Evolutionary conservation across 2,113 vertebrate species (phyloP).

Genomic region (Tringa solitaria): DNA sequence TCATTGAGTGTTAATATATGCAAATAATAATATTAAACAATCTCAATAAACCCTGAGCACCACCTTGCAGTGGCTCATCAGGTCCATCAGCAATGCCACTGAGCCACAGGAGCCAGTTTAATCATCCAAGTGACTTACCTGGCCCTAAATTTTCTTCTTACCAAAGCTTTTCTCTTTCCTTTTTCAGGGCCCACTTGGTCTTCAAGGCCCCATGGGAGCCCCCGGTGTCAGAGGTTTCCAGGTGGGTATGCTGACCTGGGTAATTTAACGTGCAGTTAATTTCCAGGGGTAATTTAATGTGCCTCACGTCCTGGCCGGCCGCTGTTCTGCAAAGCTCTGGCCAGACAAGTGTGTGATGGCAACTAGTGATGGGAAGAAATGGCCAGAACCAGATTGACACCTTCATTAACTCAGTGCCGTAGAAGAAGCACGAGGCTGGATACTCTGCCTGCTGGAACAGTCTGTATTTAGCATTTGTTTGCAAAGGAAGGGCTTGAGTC

Average conservation of each 20-base stretch:
- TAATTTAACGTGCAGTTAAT: accelerated
- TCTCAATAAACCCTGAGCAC: background rate
- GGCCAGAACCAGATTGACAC: background rate
- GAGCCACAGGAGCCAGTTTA: background rate
- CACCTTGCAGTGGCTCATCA: accelerated
- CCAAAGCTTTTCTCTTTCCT: background rate
- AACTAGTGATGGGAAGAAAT: background rate
- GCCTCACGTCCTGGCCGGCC: accelerated
- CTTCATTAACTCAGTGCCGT: accelerated
- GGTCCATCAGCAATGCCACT: background rate
- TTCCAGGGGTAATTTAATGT: accelerated
- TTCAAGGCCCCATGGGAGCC: conserved; percentile 79
- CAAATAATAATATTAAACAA: background rate
- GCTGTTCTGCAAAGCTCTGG: background rate
- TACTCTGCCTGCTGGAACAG: background rate
- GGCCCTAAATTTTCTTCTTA: background rate
- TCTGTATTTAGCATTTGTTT: background rate
- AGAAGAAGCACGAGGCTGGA: background rate
- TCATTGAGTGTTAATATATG: background rate
- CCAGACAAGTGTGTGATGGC: accelerated
- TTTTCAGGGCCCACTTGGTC: conserved; percentile 86
- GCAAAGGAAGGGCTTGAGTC: background rate
- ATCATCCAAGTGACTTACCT: background rate
- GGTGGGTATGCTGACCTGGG: conserved; percentile 66
- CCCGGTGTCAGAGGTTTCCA: conserved; percentile 89